phyloP scores from a whole-genome alignment of 2,888 invertebrate species.

The Andrena chrysosceles region DNA sequence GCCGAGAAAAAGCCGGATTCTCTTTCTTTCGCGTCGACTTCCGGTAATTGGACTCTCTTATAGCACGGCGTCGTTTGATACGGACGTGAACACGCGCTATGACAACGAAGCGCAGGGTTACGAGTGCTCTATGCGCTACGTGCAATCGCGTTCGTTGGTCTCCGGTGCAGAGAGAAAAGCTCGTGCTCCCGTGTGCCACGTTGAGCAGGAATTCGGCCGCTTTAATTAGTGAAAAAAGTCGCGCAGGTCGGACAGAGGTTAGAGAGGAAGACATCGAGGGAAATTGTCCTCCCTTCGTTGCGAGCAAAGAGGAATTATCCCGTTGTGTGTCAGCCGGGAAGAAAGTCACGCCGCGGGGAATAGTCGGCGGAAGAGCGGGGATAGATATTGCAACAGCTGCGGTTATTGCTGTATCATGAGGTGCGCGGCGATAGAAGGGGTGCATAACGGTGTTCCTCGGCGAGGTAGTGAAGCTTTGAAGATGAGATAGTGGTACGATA shows the following conservation, averaged over 20 bases:
- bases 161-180: constrained; percentile 1
- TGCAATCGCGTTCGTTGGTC: background rate
- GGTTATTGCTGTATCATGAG: constrained; percentile 50
- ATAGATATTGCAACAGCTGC: constrained; percentile 60
- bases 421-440: constrained; percentile 30
- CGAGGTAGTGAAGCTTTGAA: background rate
- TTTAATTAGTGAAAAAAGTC: constrained; percentile 39
- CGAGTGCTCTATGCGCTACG: background rate
- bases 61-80: constrained; percentile 43
- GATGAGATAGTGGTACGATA: background rate
- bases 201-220: constrained; percentile 4
- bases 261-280: background rate
- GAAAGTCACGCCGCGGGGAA: constrained; percentile 20
- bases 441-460: constrained; percentile 34
- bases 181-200: background rate
- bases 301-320: constrained; percentile 10
- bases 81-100: constrained; percentile 43
- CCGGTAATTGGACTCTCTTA: constrained; percentile 47
- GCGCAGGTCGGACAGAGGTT: background rate
- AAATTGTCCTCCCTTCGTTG: constrained; percentile 12
- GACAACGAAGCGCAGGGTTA: constrained; percentile 11
- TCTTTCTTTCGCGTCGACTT: constrained; percentile 30
- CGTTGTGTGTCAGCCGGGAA: background rate
- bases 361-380: constrained; percentile 39
- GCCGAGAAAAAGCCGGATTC: constrained; percentile 40